Conservation (phyloP, 1,140 invertebrate species). For the Chrysopa pallens region DNA sequence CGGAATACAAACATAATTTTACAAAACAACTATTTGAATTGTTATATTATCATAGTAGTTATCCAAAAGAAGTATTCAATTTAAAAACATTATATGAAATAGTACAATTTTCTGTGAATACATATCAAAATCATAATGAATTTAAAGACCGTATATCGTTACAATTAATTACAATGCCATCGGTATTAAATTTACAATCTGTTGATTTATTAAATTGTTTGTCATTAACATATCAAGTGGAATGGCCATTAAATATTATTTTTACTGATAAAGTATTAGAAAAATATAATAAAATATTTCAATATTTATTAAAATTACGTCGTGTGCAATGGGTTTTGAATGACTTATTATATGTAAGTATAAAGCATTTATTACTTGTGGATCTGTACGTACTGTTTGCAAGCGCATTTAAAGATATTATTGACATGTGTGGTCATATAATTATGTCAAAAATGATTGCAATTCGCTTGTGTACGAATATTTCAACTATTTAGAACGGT, state of each 20-base stretch:
- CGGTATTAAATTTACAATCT: slow-evolving; percentile 36
- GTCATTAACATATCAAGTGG: slow-evolving; percentile 43
- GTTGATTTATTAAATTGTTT: slow-evolving; percentile 44
- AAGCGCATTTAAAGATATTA: no score
- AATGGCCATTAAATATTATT: slow-evolving; percentile 62
- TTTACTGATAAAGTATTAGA: slow-evolving; percentile 43
- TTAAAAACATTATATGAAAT: slow-evolving; percentile 43
- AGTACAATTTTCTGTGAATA: slow-evolving; percentile 34
- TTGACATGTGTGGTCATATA: no score
- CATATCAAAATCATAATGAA: slow-evolving; percentile 26
- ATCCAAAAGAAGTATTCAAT: slow-evolving; percentile 47
- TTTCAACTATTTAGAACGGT: no score
- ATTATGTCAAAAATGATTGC: no score
- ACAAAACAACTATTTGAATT: slow-evolving; percentile 43
- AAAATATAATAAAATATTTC: slow-evolving; percentile 53
- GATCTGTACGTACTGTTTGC: no score
- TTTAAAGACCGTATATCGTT: slow-evolving; percentile 36
- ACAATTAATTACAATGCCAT: slow-evolving; percentile 31
- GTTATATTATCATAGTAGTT: slow-evolving; percentile 31
- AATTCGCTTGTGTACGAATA: no score
- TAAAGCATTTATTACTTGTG: background rate
- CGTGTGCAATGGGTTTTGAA: slow-evolving; percentile 51
- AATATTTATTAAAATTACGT: slow-evolving; percentile 52
- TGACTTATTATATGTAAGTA: slow-evolving; percentile 36
- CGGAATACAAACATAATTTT: slow-evolving; percentile 47